These are phyloP conservation scores for Calephelis nemesis DNA, from an alignment of 1,140 invertebrate genomes.

Conservation along the genomic window DNA sequence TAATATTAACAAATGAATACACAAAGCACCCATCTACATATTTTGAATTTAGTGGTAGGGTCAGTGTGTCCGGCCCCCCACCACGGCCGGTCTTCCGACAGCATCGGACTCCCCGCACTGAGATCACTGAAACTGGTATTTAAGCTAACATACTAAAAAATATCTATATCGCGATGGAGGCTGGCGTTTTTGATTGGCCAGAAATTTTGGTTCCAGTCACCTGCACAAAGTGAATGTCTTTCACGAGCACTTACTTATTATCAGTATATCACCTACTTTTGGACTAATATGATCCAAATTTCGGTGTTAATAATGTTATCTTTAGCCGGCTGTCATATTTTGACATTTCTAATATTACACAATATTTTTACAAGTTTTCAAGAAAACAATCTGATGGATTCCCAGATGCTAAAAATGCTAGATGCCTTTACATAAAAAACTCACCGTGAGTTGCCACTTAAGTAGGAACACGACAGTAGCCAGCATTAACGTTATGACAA, in stretches of 20 bases:
- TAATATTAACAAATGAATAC: conserved; percentile 74
- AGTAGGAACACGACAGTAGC: too few species aligned
- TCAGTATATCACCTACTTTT: neutral
- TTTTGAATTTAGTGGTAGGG: conserved; percentile 55
- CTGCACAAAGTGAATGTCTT: conserved; percentile 34
- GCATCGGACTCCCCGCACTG: conserved; percentile 65
- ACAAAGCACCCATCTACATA: conserved; percentile 73
- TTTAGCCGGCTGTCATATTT: too few species aligned
- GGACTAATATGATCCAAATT: neutral
- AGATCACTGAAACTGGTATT: conserved; percentile 24
- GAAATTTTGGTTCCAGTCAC: conserved; percentile 55
- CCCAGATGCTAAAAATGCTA: too few species aligned
- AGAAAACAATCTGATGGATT: too few species aligned
- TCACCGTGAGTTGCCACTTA: too few species aligned
- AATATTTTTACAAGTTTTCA: too few species aligned
- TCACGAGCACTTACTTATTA: neutral
- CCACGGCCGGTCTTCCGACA: conserved; percentile 71
- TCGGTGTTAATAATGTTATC: too few species aligned
- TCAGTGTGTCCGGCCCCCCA: conserved; percentile 68
- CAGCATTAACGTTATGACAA: too few species aligned
- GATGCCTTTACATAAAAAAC: too few species aligned
- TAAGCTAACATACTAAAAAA: conserved; percentile 46
- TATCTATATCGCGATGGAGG: conserved; percentile 55
- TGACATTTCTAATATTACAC: too few species aligned
- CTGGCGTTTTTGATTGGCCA: conserved; percentile 44